Evolutionary conservation across 2,113 vertebrate species (phyloP).

Genomic region (Manacus vitellinus): DNA sequence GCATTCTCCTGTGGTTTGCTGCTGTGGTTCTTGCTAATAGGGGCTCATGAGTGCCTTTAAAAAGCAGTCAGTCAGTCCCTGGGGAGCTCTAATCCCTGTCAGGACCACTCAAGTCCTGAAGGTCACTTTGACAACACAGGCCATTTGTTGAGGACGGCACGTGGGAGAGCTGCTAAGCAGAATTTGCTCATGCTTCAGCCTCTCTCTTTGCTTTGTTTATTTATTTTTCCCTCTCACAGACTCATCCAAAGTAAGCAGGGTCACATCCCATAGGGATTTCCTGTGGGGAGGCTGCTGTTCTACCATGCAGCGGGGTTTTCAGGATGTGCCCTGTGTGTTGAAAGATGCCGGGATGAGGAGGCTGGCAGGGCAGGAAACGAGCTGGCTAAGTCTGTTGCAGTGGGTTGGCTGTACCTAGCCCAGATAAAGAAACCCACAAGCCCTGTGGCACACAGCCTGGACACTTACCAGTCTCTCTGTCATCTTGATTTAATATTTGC

Average conservation of each 20-base stretch:
- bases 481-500: not conserved
- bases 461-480: not conserved
- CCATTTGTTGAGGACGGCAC: not conserved
- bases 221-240: not conserved
- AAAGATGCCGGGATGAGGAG: fast-evolving
- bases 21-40: not conserved
- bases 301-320: not conserved
- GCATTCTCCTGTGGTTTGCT: fast-evolving
- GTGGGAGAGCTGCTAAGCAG: not conserved
- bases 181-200: not conserved
- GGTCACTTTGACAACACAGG: not conserved
- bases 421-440: not conserved
- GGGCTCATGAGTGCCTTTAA: not conserved
- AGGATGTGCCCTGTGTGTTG: not conserved
- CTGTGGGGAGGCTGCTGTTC: not conserved
- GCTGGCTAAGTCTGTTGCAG: not conserved
- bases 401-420: not conserved
- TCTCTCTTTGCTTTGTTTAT: not conserved
- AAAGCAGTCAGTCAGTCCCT: not conserved
- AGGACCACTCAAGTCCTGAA: not conserved
- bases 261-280: not conserved
- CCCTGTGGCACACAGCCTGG: not conserved
- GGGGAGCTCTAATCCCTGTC: not conserved
- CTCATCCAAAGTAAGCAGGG: not conserved
- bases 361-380: not conserved